These are phyloP conservation scores for Danio kyathit DNA, from an alignment of 2,797 vertebrate species.

Conservation along the genomic window DNA sequence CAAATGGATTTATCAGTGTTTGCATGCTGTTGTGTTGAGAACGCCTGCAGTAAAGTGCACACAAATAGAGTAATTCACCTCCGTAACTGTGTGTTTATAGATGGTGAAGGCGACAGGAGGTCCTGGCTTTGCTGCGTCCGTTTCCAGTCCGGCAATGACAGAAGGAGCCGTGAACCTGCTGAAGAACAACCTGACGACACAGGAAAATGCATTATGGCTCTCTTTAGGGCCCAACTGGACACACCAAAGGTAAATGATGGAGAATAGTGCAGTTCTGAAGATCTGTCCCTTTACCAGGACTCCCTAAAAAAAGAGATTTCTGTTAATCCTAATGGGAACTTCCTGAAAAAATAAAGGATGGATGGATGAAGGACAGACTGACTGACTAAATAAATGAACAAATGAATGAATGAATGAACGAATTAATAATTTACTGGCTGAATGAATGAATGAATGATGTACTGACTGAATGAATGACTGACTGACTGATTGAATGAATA, in stretches of 20 bases:
- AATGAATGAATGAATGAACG: no score
- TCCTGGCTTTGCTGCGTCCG: conserved; percentile 74
- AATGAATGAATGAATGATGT: no score
- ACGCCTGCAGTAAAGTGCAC: not conserved
- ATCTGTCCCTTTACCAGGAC: not conserved
- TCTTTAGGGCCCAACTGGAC: conserved; percentile 88
- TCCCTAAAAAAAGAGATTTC: no score
- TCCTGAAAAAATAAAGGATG: no score
- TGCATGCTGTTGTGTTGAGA: conserved; percentile 18
- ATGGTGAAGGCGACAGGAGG: conserved; percentile 86
- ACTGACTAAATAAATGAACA: no score
- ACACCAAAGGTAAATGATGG: conserved; percentile 74
- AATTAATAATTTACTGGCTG: no score
- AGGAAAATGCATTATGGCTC: conserved; percentile 83
- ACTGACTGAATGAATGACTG: no score
- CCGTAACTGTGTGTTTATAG: conserved; percentile 66
- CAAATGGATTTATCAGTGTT: conserved; percentile 3
- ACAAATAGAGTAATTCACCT: not conserved
- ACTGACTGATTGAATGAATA: no score
- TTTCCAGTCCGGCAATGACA: conserved; percentile 84
- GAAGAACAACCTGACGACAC: conserved; percentile 73
- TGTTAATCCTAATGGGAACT: no score
- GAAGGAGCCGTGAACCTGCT: conserved; percentile 82
- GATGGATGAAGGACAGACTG: no score
- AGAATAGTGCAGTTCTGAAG: not conserved